A percentile compares a stretch with the other conserved stretches of the same genome.
Conservation (phyloP, 2,797 vertebrate species). For the Bryconaethiops microstoma region DNA sequence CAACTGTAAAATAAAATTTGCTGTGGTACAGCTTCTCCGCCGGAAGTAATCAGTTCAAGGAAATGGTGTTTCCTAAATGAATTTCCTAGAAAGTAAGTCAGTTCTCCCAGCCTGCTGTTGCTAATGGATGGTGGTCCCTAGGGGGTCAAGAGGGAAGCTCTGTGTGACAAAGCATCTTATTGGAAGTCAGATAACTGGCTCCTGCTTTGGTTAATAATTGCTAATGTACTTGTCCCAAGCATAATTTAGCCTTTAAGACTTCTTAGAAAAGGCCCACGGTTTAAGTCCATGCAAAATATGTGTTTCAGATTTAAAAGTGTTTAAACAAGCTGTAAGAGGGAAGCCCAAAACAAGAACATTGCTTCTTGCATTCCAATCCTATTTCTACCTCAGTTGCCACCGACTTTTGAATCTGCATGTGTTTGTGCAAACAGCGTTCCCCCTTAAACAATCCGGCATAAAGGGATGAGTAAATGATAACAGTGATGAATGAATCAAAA, state of each 20-base stretch:
- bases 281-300: neutral
- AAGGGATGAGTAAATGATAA: slow-evolving; percentile 42
- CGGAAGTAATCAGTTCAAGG: slow-evolving; percentile 31
- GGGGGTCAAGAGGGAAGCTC: slow-evolving; percentile 4
- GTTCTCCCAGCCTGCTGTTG: slow-evolving; percentile 22
- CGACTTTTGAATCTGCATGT: slow-evolving; percentile 25
- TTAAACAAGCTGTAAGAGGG: neutral
- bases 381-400: neutral
- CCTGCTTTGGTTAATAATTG: slow-evolving; percentile 4
- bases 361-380: neutral
- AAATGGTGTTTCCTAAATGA: slow-evolving; percentile 33
- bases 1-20: neutral
- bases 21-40: slow-evolving; percentile 12
- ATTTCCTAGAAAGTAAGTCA: slow-evolving; percentile 46
- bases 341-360: neutral
- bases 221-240: neutral
- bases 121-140: slow-evolving; percentile 7
- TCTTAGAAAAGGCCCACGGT: neutral
- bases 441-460: slow-evolving; percentile 33
- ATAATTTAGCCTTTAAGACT: neutral
- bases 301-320: neutral
- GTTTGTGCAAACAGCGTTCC: neutral
- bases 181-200: slow-evolving; percentile 21
- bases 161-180: slow-evolving; percentile 14
- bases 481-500: slow-evolving; percentile 33